Percentiles rank a stretch among this genome's conserved stretches.
phyloP scores from a whole-genome alignment of 1,140 invertebrate species.

The Monomorium pharaonis region DNA sequence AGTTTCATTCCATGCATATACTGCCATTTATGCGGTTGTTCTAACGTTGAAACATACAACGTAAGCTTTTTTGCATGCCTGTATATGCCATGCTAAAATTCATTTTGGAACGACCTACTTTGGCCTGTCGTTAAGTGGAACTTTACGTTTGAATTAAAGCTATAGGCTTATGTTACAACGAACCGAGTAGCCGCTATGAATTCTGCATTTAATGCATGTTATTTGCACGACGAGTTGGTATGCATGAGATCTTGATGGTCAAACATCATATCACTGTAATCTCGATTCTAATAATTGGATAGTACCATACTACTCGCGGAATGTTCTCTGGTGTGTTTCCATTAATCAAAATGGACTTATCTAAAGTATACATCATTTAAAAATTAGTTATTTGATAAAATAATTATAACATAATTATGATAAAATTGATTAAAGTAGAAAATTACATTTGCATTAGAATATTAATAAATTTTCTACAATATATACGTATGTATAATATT shows the following conservation, averaged over 20 bases:
- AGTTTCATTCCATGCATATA: slow-evolving; percentile 2
- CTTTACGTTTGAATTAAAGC: slow-evolving; percentile 54
- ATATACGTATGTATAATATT: not conserved
- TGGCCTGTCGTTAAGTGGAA: slow-evolving; percentile 26
- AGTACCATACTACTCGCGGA: not conserved
- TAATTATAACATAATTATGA: not conserved
- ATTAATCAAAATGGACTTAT: slow-evolving; percentile 27
- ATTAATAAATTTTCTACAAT: not conserved
- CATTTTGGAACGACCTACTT: slow-evolving; percentile 53
- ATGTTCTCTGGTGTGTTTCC: not conserved
- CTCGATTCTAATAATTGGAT: slow-evolving; percentile 52
- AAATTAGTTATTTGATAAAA: slow-evolving; percentile 8
- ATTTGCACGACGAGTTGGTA: slow-evolving; percentile 21
- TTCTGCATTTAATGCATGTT: slow-evolving; percentile 42
- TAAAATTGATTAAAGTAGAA: not conserved
- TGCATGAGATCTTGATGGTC: slow-evolving; percentile 53
- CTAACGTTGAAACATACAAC: slow-evolving; percentile 12
- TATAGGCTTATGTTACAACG: slow-evolving; percentile 26
- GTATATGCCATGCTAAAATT: slow-evolving; percentile 33
- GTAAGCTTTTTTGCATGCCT: slow-evolving; percentile 24
- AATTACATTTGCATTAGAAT: not conserved
- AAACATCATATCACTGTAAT: slow-evolving; percentile 41
- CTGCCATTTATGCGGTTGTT: not conserved
- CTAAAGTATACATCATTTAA: not conserved
- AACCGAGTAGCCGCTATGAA: slow-evolving; percentile 3